Percentiles rank a stretch among this genome's conserved stretches.
These are phyloP conservation scores for Muscidifurax raptorellus DNA, from an alignment of 1,140 invertebrate genomes.

Conservation along the genomic window DNA sequence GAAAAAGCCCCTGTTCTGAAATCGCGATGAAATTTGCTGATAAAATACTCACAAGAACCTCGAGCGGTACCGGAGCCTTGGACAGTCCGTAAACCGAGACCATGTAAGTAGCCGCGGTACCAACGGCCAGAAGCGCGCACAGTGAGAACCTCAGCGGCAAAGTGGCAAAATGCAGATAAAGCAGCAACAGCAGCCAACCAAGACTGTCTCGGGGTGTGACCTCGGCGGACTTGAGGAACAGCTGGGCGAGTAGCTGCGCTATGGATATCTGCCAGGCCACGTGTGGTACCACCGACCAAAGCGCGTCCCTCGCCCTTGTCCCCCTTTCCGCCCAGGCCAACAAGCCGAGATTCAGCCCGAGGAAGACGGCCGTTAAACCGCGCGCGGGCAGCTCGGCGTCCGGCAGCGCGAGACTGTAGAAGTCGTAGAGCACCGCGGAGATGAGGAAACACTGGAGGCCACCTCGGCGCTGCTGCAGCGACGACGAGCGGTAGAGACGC, in stretches of 20 bases:
- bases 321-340: slow-evolving; percentile 75
- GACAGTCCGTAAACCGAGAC: slow-evolving; percentile 76
- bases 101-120: slow-evolving; percentile 79
- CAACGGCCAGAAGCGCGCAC: slow-evolving; percentile 78
- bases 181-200: slow-evolving; percentile 87
- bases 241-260: slow-evolving; percentile 78
- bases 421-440: slow-evolving; percentile 81
- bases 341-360: slow-evolving; percentile 75
- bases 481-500: slow-evolving; percentile 85
- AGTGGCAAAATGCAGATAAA: slow-evolving; percentile 90
- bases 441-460: slow-evolving; percentile 86
- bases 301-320: slow-evolving; percentile 66
- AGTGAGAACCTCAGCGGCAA: slow-evolving; percentile 84
- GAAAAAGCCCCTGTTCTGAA: too few species aligned
- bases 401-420: slow-evolving; percentile 77
- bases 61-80: slow-evolving; percentile 67
- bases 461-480: slow-evolving; percentile 83
- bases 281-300: slow-evolving; percentile 78
- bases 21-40: too few species aligned
- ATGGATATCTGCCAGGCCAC: slow-evolving; percentile 80
- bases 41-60: slow-evolving; percentile 78
- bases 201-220: slow-evolving; percentile 79
- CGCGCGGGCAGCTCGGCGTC: slow-evolving; percentile 76
- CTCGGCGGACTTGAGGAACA: slow-evolving; percentile 76
- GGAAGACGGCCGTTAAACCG: slow-evolving; percentile 75